A percentile compares a stretch with the other conserved stretches of the same genome.
phyloP scores from a whole-genome alignment of 2,113 vertebrate genomes.

The Elaphurus davidianus region DNA sequence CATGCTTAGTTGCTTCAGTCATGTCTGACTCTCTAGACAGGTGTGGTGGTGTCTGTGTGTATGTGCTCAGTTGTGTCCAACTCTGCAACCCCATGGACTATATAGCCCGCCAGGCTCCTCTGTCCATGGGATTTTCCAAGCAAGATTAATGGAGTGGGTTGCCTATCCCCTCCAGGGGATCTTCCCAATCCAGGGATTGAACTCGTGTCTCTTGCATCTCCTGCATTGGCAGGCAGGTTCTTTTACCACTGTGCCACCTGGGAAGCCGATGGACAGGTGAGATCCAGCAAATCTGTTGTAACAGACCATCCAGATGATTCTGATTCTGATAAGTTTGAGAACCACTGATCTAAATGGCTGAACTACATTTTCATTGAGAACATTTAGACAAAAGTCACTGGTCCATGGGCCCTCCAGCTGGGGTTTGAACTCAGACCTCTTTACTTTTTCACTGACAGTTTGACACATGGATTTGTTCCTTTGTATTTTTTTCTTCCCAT shows the following conservation, averaged over 20 bases:
- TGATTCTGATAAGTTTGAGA: neutral
- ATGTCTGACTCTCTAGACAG: neutral
- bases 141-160: neutral
- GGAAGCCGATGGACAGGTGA: neutral
- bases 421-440: neutral
- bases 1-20: neutral
- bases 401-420: neutral
- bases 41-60: neutral
- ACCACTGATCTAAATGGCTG: neutral
- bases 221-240: neutral
- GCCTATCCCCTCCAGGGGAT: neutral
- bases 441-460: neutral
- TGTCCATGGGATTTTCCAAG: neutral
- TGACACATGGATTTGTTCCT: neutral
- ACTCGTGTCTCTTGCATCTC: neutral
- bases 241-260: neutral
- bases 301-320: neutral
- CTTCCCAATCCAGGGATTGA: neutral
- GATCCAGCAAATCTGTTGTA: neutral
- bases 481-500: neutral
- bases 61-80: neutral
- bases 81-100: neutral
- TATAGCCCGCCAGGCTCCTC: neutral
- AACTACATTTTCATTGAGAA: neutral
- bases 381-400: neutral